Conservation (phyloP, 2,797 vertebrate genomes). For the Hirundo rustica region DNA sequence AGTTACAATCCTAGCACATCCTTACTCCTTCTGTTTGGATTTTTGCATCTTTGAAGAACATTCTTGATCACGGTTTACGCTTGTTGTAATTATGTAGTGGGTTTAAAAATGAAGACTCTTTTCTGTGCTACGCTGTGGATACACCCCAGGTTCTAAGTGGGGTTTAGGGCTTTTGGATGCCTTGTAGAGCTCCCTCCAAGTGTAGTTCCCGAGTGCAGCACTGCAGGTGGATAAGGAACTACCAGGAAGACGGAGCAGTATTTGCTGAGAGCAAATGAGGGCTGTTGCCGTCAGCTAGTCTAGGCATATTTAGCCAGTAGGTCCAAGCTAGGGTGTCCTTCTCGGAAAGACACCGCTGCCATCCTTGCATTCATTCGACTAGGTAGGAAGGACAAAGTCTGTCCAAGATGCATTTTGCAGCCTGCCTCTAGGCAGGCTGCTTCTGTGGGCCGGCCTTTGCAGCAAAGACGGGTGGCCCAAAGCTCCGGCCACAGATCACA, state of each 20-base stretch:
- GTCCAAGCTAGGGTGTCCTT: background rate
- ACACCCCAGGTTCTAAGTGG: background rate
- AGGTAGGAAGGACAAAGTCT: background rate
- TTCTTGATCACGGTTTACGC: accelerated
- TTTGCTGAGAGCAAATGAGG: background rate
- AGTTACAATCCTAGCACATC: background rate
- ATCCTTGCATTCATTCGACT: no score
- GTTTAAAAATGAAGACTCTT: background rate
- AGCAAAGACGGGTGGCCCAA: background rate
- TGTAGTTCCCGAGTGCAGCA: background rate
- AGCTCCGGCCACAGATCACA: no score
- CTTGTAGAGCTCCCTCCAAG: background rate
- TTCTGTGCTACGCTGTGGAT: background rate
- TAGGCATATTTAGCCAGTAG: background rate
- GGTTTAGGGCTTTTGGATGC: background rate
- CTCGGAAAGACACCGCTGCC: background rate
- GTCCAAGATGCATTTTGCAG: background rate
- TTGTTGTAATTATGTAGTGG: accelerated
- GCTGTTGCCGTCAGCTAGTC: background rate
- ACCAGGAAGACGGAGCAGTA: background rate
- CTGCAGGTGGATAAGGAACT: background rate
- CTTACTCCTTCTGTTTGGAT: background rate
- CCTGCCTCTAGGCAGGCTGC: background rate
- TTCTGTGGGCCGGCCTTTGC: background rate
- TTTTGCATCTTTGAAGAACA: no score